Evolutionary conservation across 2,113 vertebrate genomes (phyloP), one percentile per base, ranked within the genome.

Genomic region (Peucedramus taeniatus): DNA sequence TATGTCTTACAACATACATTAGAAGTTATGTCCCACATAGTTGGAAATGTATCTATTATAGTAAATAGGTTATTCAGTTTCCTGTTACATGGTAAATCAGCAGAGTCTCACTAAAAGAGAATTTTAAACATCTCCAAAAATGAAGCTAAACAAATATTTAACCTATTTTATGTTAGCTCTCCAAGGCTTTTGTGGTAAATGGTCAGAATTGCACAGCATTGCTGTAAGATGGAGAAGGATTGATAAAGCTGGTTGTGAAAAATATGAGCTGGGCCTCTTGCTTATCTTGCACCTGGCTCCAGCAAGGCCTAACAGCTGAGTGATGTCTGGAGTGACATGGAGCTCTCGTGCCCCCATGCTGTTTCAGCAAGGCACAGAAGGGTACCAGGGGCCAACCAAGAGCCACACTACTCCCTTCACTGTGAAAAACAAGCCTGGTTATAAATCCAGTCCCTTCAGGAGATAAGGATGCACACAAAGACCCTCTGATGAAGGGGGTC

Each of bases 301-400:
- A 89, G 44, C 51, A 81, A 37, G 6, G 15, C 22, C 59, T 33
- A 31, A 31, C 18, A 37, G 37, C 16, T 23, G 59, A 31, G 9
- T 22, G 40, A 49, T 7, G 9, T 12, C 42, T 49, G 30, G 20
- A 31, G 21, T 6, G 42, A 64, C 20, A 11, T 1, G 0, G 42
- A 56, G 21, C 42, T 57, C 31, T 51, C 22, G 3, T 3, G 15
- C 35, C 20, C 35, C 0, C 0, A 5, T 35, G 7, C 1, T 15
- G 16, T 27, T 81, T 27, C 35, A 42, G 17, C 18, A 21, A 64
- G 57, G 27, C 31, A 57, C 44, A 65, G 37, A 50, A 33, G 18
- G 51, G 31, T 27, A 57, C 11, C 11, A 7, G 14, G 7, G 11
- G 22, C 22, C n/a, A 80, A 6, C 10, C 50, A 72, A 50, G 2